A percentile compares a stretch with the other conserved stretches of the same genome.
Conservation (phyloP, 2,113 vertebrate species). For the Athene cunicularia region DNA sequence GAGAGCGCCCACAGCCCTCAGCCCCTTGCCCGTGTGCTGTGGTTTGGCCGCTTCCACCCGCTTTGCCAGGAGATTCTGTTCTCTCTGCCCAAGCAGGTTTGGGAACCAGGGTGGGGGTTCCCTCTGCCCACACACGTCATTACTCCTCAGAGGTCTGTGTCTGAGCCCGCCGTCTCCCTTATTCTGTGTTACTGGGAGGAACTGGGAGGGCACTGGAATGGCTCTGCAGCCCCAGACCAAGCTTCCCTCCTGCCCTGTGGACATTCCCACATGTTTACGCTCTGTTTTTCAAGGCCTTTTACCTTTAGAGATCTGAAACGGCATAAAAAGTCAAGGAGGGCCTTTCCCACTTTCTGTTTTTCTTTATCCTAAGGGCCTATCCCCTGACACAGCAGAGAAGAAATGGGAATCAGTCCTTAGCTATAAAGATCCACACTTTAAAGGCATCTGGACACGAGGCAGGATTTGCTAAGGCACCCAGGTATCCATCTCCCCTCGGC, state of each 20-base stretch:
- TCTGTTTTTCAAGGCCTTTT: neutral
- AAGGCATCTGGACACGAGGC: neutral
- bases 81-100: no score
- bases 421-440: neutral
- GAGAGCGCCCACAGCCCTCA: neutral
- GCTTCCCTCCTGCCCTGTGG: neutral
- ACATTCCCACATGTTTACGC: neutral
- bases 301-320: neutral
- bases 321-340: neutral
- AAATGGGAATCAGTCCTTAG: neutral
- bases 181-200: neutral
- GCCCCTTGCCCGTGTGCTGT: fast-evolving
- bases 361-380: neutral
- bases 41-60: neutral
- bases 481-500: neutral
- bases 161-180: fast-evolving
- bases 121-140: fast-evolving
- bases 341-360: neutral
- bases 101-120: neutral
- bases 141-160: no score
- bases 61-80: neutral
- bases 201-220: neutral
- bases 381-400: neutral
- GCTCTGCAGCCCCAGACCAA: fast-evolving
- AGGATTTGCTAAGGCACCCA: neutral